Evolutionary conservation across 2,113 vertebrate species (phyloP).

Genomic region (Acanthochromis polyacanthus): DNA sequence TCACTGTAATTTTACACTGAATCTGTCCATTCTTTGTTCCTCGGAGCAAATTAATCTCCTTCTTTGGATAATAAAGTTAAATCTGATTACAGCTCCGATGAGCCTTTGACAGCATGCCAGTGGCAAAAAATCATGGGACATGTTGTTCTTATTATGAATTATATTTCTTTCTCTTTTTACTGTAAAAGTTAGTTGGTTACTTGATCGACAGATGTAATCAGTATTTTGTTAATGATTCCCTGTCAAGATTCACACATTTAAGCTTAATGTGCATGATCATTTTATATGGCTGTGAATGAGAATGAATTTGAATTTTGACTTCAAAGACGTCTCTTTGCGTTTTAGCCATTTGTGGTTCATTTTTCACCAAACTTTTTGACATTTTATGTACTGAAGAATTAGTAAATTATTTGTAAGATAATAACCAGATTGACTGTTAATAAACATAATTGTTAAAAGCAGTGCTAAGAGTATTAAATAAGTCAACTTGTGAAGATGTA

Average conservation of each 20-base stretch:
- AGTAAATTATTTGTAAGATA: not conserved
- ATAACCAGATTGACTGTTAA: not conserved
- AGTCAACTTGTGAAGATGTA: too few relatives aligned
- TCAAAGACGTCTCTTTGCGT: not conserved
- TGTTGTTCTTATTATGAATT: too few relatives aligned
- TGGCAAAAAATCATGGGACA: not conserved
- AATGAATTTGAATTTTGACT: not conserved
- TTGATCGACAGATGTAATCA: too few relatives aligned
- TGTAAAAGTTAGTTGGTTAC: not conserved
- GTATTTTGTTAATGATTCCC: not conserved
- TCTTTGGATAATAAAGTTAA: conserved; percentile 7
- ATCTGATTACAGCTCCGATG: conserved; percentile 18
- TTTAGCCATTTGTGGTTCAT: not conserved
- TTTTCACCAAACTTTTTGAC: too few relatives aligned
- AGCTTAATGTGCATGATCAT: not conserved
- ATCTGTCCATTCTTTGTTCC: not conserved
- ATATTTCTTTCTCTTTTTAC: too few relatives aligned
- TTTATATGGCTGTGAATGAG: not conserved
- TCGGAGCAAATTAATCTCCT: conserved; percentile 1
- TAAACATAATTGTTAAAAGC: not conserved
- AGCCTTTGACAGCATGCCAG: not conserved
- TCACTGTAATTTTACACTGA: not conserved
- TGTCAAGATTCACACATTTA: not conserved
- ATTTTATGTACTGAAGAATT: not conserved
- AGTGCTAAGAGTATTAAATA: not conserved